Base-by-base conservation (phyloP, 2,113 vertebrate species). In the Felis catus region DNA sequence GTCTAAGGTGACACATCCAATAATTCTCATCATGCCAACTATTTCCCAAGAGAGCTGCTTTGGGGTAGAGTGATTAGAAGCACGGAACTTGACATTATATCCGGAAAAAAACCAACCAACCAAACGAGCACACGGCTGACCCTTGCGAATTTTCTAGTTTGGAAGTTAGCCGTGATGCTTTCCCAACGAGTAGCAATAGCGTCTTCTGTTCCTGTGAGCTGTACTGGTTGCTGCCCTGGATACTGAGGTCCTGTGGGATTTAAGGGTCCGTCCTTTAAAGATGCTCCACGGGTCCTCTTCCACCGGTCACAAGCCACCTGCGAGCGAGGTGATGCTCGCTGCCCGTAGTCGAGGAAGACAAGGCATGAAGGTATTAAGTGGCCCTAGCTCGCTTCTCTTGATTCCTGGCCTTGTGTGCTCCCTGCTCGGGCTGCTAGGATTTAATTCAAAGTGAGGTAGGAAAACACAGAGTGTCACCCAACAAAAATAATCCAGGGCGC, bases 331-430 rank as follows among this genome's bases (percentile, higher is more conserved):
- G 16, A 19, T 1, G 8, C 1, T 45, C 7, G 45, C 45, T 45
- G 45, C 45, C 45, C 10, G 0, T 36, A 21, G 29, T 4, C 4
- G 8, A 94, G 71, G 39, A 63, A 96, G 71, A 12, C 13, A 27
- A 81, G 68, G 10, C 19, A 36, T 7, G 25, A 53, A 79, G 27
- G 78, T 25, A 6, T 5, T 15, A 63, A 36, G 48, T 29, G 51
- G 27, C 16, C 51, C 85, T 29, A 53, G 12, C 0, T 0, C 18
- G 15, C 7, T 16, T 51, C 53, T 65, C 29, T 45, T 11, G 21
- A 29, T 29, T 9, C n/a, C 23, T 61, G 74, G 3, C 36, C 71
- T 79, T 58, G 39, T 15, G 58, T 51, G 53, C 27, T 25, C 68
- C 13, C 33, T n/a, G 7, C 41, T 16, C 0, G 0, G 41, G 31